Evolutionary conservation across 2,797 vertebrate genomes (phyloP).

Genomic region (Podarcis lilfordi): DNA sequence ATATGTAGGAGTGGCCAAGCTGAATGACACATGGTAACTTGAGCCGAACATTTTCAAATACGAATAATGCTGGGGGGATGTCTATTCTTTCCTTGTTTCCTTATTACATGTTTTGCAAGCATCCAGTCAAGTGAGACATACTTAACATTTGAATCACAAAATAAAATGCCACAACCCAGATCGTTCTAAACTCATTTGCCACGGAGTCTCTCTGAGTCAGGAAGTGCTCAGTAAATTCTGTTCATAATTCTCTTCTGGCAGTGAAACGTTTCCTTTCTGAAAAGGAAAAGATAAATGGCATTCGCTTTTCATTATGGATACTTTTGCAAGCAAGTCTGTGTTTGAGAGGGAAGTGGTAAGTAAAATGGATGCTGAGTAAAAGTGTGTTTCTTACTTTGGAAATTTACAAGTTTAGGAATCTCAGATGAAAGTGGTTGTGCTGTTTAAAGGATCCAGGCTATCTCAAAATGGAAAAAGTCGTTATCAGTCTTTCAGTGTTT

Average conservation of each 20-base stretch:
- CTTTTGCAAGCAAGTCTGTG: constrained; percentile 70
- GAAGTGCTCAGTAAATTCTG: constrained; percentile 39
- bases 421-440: constrained; percentile 68
- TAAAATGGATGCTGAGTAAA: constrained; percentile 62
- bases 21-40: constrained; percentile 53
- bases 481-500: constrained; percentile 47
- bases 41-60: constrained; percentile 68
- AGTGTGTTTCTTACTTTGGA: constrained; percentile 60
- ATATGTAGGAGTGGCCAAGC: constrained; percentile 69
- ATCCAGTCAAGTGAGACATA: constrained; percentile 72
- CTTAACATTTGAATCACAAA: constrained; percentile 79
- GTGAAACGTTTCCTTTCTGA: constrained; percentile 70
- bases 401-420: constrained; percentile 71
- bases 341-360: constrained; percentile 79
- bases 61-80: constrained; percentile 60
- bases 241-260: constrained; percentile 61
- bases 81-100: constrained; percentile 63
- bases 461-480: constrained; percentile 65
- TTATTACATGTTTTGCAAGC: constrained; percentile 73
- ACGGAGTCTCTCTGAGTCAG: constrained; percentile 68
- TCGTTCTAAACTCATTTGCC: constrained; percentile 72
- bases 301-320: constrained; percentile 72
- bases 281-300: constrained; percentile 52
- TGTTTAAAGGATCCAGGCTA: constrained; percentile 60
- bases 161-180: constrained; percentile 75